Base-by-base conservation (phyloP, 1,140 invertebrate genomes). In the Luehdorfia chinensis region DNA sequence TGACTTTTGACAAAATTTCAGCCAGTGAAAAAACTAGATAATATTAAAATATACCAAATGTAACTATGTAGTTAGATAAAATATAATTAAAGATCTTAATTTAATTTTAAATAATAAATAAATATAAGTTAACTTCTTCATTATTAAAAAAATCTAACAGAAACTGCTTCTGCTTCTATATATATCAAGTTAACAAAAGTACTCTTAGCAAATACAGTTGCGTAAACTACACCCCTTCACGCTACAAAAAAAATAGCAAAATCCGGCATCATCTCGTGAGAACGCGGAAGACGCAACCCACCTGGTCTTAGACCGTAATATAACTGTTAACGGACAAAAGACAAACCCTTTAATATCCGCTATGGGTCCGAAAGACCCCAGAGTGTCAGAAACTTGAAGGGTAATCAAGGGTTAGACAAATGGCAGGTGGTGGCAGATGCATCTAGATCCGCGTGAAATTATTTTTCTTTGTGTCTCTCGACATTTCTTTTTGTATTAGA, bases 361-460 rank as follows among this genome's bases (percentile, higher is more conserved):
- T 46, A 14, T 47, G 66, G 68, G 61, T 62, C 65, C 44, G 55
- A 58, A 41, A 56, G 65, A 64, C 60, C 68, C 59, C 48, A 33
- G 45, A 44, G 45, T 55, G 52, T 59, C 52, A 58, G 63, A 55
- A 59, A 55, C 56, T 63, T 53, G 54, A 66, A 65, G 61, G 58
- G 61, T 60, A 64, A 68, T 68, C 61, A 73, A 63, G 54, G 60
- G 59, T 68, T 59, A 58, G 48, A 58, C 44, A 57, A 63, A 56
- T 54, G 60, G 60, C 74, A 79, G 75, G 74, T 76, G 78, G 53
- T 61, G 63, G 69, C 75, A 78, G 76, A 80, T 80, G 79, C 63
- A 58, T 59, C 55, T 51, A 75, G 63, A 84, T 78, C 59, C 66
- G 73, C 79, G 73, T 80, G 76, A 84, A 84, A 84, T 84, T 78